Conservation (phyloP, 2,113 vertebrate genomes). For the Carassius auratus region DNA sequence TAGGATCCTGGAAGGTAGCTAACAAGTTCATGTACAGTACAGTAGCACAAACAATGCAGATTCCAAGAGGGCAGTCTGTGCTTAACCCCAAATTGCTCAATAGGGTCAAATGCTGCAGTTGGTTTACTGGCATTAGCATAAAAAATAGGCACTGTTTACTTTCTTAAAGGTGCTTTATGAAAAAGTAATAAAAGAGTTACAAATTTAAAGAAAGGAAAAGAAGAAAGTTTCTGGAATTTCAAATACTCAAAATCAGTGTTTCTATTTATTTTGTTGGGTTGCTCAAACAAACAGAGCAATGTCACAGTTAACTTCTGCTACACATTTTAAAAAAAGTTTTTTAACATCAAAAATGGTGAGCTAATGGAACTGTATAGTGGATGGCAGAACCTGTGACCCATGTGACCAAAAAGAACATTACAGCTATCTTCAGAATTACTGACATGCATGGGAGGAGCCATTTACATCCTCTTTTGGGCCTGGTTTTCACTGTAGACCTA, state of each 20-base stretch:
- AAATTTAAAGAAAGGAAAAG: too few relatives aligned
- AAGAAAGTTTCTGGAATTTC: too few relatives aligned
- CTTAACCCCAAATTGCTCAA: background rate
- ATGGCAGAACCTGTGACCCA: background rate
- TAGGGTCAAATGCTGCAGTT: background rate
- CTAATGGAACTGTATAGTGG: background rate
- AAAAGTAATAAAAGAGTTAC: too few relatives aligned
- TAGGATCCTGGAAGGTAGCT: background rate
- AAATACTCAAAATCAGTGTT: too few relatives aligned
- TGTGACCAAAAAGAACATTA: slow-evolving; percentile 6
- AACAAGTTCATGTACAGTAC: background rate
- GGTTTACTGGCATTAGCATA: background rate
- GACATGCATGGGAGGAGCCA: background rate
- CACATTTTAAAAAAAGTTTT: background rate
- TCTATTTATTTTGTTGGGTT: background rate
- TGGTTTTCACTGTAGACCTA: background rate
- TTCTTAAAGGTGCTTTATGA: background rate
- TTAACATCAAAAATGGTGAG: background rate
- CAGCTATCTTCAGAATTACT: background rate
- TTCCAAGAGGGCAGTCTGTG: background rate
- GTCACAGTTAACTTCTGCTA: background rate
- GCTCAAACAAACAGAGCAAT: background rate
- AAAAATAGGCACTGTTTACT: background rate
- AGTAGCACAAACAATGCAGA: background rate
- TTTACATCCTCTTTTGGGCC: slow-evolving; percentile 7